Evolutionary conservation across 1,140 invertebrate species (phyloP), one percentile per base, ranked within the genome.

Genomic region (Macrotrachela quadricornifera): DNA sequence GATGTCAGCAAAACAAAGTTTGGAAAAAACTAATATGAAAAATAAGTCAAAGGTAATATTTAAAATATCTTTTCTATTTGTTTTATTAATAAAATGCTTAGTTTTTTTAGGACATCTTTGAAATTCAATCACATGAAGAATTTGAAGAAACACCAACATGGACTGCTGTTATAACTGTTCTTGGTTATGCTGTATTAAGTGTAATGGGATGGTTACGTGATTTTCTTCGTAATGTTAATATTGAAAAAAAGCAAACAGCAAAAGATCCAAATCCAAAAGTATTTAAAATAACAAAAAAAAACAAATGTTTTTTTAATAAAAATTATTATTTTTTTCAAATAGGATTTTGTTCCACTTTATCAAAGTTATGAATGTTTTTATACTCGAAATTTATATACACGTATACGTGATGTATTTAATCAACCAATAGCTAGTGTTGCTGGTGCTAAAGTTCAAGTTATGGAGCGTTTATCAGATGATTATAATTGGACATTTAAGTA

Each of bases 301-400:
- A 8, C 14, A 9, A 16, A 46, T 9, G n/a, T 9, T 9, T 10
- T 46, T 18, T 21, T 46, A 6, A 3, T 13, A 17, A 6, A 3
- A 2, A 11, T n/a, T 46, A 4, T n/a, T 46, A 16, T 1, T 41
- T 13, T 41, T 82, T 60, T n/a, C n/a, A n/a, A n/a, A 36, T 57
- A 73, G 78, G 85, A 83, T 10, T 96, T 91, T 74, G 82, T 82
- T 36, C 78, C 83, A 14, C 73, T 96, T 3, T 92, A 84, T 67
- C 79, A 87, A 63, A 79, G 76, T 61, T 95, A 92, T 73, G 85
- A 92, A 65, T 80, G 80, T 63, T 94, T 95, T 73, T 95, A 88
- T 73, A 82, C 82, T 13, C 73, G 83, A 38, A 91, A 95, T 70
- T 79, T 95, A 18, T 95, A 91, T 66, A 75, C 85, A 56, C 75